Evolutionary conservation across 1,140 invertebrate species (phyloP), one percentile per base, ranked within the genome.

Genomic region (Elymnias hypermnestra): DNA sequence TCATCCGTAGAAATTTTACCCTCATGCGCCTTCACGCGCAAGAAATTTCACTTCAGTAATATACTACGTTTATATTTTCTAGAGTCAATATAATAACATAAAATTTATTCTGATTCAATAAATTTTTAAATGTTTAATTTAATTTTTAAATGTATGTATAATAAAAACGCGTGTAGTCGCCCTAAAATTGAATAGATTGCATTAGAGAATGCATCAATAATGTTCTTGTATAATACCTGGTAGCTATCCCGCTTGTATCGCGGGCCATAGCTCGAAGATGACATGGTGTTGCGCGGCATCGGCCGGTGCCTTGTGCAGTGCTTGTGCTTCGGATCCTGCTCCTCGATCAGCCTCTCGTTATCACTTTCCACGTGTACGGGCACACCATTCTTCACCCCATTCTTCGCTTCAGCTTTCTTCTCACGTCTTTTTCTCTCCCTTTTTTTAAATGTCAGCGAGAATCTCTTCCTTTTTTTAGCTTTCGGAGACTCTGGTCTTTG

Each of bases 231-330:
- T 33, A 49, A 40, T 77, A 87, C 86, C 86, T 86, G 83, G 61
- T 86, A 87, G 59, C 83, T 87, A 56, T 87, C 85, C 69, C 81
- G 81, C 71, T 87, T 87, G 64, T 81, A 81, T 8, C 78, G 75
- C 67, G 79, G 76, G 65, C 79, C 70, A 21, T 77, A 79, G 53
- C 75, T 77, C 8, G 74, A 72, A 1, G 79, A 77, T 2, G 79
- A 77, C 57, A 79, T 47, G 2, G 74, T 79, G 41, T 68, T 77
- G 45, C 78, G 13, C 10, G 40, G 35, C 36, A 38, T 54, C 38
- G 78, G 69, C 15, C 67, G 61, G 36, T 83, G 78, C 42, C 75
- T 55, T 26, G 53, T 71, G 58, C 78, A 82, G 37, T 71, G 73
- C 46, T 78, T 78, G 41, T 64, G 77, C 54, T 81, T 83, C 35